phyloP scores from a whole-genome alignment of 2,797 vertebrate genomes.

The Molossus alvarezi region DNA sequence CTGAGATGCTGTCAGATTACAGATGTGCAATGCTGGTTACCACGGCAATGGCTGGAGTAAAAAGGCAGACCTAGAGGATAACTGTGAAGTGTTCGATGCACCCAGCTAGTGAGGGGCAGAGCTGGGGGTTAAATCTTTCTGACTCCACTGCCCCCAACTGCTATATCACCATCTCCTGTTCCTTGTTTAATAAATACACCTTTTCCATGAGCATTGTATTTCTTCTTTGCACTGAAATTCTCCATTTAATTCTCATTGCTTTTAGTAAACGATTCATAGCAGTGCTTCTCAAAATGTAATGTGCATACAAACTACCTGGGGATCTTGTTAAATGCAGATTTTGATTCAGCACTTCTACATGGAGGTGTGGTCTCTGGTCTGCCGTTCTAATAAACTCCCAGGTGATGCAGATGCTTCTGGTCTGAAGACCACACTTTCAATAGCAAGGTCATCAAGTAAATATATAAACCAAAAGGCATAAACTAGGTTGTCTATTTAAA shows the following conservation, averaged over 20 bases:
- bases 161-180: neutral
- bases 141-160: neutral
- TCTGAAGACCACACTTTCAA: neutral
- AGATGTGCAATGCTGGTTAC: neutral
- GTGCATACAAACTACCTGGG: neutral
- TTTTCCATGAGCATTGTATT: conserved; percentile 17
- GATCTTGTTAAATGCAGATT: conserved; percentile 56
- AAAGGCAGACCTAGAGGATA: neutral
- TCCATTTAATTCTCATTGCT: conserved; percentile 57
- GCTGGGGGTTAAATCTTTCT: neutral
- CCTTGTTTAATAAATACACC: conserved; percentile 9
- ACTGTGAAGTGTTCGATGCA: neutral
- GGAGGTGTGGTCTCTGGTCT: neutral
- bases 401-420: neutral
- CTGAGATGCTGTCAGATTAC: neutral
- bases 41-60: neutral
- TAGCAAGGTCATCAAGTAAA: neutral
- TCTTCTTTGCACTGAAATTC: conserved; percentile 55
- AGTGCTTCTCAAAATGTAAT: conserved; percentile 23
- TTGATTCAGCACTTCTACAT: neutral
- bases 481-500: conserved; percentile 3
- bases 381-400: conserved; percentile 8
- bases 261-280: conserved; percentile 50
- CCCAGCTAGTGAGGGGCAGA: neutral
- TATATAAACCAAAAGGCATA: neutral